Conservation (phyloP, 1,140 invertebrate genomes). For the Neodiprion lecontei region DNA sequence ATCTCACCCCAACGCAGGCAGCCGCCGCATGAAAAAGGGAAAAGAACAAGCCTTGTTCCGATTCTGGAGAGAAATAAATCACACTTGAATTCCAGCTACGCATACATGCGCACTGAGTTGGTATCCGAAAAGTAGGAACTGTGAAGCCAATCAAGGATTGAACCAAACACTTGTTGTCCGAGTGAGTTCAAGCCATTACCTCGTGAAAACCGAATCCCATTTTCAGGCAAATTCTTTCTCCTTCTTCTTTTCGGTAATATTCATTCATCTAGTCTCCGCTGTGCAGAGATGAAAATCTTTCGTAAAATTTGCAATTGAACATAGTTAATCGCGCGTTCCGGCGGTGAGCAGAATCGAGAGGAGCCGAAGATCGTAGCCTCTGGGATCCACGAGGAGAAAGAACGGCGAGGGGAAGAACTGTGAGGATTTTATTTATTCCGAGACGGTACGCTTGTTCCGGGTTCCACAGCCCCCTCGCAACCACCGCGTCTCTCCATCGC, state of each 20-base stretch:
- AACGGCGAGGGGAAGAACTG: not conserved
- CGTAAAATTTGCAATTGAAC: not conserved
- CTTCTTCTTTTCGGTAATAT: not conserved
- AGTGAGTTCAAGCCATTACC: no score
- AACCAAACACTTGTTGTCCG: no score
- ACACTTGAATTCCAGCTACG: not conserved
- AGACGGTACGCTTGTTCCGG: slow-evolving; percentile 48
- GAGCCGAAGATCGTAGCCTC: slow-evolving; percentile 26
- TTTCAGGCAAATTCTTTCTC: not conserved
- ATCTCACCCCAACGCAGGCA: not conserved
- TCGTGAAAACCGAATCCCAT: not conserved
- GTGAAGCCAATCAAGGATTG: no score
- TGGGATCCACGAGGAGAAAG: not conserved
- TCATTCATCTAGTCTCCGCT: no score
- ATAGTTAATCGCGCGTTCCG: not conserved
- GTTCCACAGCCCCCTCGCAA: slow-evolving; percentile 22
- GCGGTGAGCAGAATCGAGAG: slow-evolving; percentile 31
- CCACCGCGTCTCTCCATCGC: slow-evolving; percentile 18
- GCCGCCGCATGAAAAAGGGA: not conserved
- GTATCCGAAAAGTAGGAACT: no score
- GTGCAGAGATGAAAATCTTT: not conserved
- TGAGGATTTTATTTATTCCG: slow-evolving; percentile 49
- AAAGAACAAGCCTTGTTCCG: not conserved
- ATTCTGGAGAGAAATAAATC: not conserved
- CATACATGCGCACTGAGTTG: no score